phyloP scores from a whole-genome alignment of 2,797 vertebrate genomes.

The Benthosema pterotum region DNA sequence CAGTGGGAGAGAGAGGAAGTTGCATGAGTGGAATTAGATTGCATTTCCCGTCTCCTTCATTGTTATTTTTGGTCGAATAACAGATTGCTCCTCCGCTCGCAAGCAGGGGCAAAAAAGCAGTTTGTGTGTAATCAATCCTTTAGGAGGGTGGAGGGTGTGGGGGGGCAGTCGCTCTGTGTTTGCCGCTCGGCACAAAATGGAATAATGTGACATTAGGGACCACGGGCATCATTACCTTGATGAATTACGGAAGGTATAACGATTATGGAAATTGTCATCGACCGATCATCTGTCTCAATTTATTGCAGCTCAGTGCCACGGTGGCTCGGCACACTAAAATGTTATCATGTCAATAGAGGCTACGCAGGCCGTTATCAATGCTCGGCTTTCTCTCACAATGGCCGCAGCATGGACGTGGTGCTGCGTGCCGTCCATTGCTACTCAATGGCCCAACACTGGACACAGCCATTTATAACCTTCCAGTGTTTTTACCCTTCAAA shows the following conservation, averaged over 20 bases:
- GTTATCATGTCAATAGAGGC: slow-evolving; percentile 77
- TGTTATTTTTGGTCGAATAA: slow-evolving; percentile 82
- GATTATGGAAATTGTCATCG: slow-evolving; percentile 92
- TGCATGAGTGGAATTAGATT: slow-evolving; percentile 78
- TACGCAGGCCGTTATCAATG: slow-evolving; percentile 64
- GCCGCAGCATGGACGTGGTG: slow-evolving; percentile 50
- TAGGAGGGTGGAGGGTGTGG: slow-evolving; percentile 62
- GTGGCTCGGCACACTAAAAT: slow-evolving; percentile 75
- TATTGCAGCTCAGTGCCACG: slow-evolving; percentile 83
- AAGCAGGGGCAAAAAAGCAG: slow-evolving; percentile 72
- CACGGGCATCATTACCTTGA: slow-evolving; percentile 88
- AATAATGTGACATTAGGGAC: slow-evolving; percentile 88
- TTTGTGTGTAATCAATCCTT: slow-evolving; percentile 84
- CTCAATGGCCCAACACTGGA: slow-evolving; percentile 47
- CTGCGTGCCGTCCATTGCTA: slow-evolving; percentile 64
- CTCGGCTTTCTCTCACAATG: slow-evolving; percentile 68
- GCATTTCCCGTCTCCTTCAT: slow-evolving; percentile 71
- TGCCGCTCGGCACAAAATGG: slow-evolving; percentile 79
- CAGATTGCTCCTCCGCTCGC: slow-evolving; percentile 77
- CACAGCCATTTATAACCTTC: slow-evolving; percentile 33
- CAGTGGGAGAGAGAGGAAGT: slow-evolving; percentile 62
- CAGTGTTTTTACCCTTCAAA: no score
- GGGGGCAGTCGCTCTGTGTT: slow-evolving; percentile 64
- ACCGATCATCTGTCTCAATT: slow-evolving; percentile 90
- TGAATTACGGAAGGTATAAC: slow-evolving; percentile 87